Conservation (phyloP, 1,140 invertebrate genomes). For the Drosophila santomea region DNA sequence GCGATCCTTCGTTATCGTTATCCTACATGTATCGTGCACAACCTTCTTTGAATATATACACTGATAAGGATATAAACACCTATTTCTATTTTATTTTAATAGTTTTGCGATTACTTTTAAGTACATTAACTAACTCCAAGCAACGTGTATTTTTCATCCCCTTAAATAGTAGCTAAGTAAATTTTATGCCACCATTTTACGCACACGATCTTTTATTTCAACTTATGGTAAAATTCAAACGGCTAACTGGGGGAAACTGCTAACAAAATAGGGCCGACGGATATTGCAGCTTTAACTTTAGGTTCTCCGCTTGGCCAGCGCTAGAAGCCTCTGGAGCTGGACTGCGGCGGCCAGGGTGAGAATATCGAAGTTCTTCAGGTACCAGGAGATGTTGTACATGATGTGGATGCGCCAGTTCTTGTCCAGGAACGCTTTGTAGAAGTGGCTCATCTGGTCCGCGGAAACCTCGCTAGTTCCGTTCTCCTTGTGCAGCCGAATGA, state of each 20-base stretch:
- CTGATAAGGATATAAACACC: constrained; percentile 25
- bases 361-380: constrained; percentile 89
- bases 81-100: constrained; percentile 42
- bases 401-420: constrained; percentile 90
- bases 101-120: constrained; percentile 30
- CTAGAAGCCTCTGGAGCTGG: constrained; percentile 84
- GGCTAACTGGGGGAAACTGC: background rate
- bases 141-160: constrained; percentile 39
- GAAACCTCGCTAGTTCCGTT: constrained; percentile 85
- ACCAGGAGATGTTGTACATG: constrained; percentile 91
- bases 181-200: constrained; percentile 38
- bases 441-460: constrained; percentile 93
- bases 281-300: background rate
- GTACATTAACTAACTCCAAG: constrained; percentile 29
- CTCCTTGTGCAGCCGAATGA: constrained; percentile 86
- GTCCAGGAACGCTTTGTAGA: constrained; percentile 93
- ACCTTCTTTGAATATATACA: constrained; percentile 22
- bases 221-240: background rate
- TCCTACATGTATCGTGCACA: constrained; percentile 6
- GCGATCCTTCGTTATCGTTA: background rate
- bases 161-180: constrained; percentile 37
- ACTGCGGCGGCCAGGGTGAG: constrained; percentile 87
- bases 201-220: constrained; percentile 8
- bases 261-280: constrained; percentile 1
- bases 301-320: background rate